These are phyloP conservation scores for Luehdorfia chinensis DNA, from an alignment of 1,140 invertebrate species.

Conservation along the genomic window DNA sequence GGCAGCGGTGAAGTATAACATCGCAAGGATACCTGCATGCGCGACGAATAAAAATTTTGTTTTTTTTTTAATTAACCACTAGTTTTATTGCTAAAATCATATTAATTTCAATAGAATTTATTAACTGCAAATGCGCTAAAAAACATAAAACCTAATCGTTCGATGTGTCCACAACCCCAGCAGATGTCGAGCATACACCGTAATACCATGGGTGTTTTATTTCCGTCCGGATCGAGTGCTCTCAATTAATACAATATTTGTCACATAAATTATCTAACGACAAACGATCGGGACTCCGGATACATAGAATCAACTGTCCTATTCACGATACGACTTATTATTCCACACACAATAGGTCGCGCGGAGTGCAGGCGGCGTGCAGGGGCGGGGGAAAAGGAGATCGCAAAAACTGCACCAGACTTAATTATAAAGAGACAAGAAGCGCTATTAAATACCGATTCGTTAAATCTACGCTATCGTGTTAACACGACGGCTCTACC, in stretches of 20 bases:
- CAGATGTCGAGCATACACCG: slow-evolving; percentile 21
- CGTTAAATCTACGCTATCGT: slow-evolving; percentile 73
- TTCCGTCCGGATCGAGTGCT: slow-evolving; percentile 48
- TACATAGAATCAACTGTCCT: slow-evolving; percentile 40
- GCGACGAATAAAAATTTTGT: no score
- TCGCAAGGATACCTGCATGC: no score
- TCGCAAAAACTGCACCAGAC: slow-evolving; percentile 74
- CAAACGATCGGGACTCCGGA: slow-evolving; percentile 48
- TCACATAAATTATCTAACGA: slow-evolving; percentile 60
- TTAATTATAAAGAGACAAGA: slow-evolving; percentile 77
- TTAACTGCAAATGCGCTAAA: slow-evolving; percentile 6
- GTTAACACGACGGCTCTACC: slow-evolving; percentile 55
- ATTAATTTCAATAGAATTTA: no score
- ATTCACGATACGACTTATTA: slow-evolving; percentile 46
- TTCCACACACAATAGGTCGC: slow-evolving; percentile 42
- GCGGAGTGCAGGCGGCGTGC: slow-evolving; percentile 14
- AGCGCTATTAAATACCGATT: slow-evolving; percentile 74
- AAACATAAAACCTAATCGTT: not conserved
- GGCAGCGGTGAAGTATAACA: no score
- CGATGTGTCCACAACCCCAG: not conserved
- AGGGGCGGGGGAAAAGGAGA: slow-evolving; percentile 24
- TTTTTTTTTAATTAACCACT: no score
- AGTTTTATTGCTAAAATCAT: no score
- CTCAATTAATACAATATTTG: slow-evolving; percentile 72
- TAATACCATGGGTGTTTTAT: slow-evolving; percentile 61